phyloP scores from a whole-genome alignment of 2,888 invertebrate genomes.

The Helobdella robusta region DNA sequence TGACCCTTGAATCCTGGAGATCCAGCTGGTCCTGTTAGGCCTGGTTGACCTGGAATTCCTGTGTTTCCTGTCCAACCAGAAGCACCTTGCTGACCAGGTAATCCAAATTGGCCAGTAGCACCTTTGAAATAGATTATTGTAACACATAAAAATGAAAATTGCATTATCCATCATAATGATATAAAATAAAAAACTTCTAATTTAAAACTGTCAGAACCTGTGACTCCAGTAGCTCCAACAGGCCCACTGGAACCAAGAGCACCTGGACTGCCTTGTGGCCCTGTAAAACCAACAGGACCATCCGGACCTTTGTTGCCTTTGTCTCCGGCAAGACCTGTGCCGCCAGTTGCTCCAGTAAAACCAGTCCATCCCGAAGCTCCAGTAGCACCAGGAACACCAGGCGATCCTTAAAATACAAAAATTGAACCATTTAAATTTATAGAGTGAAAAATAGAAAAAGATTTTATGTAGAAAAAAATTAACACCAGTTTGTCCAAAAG shows the following conservation, averaged over 20 bases:
- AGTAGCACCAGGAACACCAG: neutral
- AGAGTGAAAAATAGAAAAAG: neutral
- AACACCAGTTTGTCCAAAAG: constrained; percentile 24
- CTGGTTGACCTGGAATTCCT: constrained; percentile 1
- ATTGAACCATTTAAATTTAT: constrained; percentile 4
- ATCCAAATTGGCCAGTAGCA: neutral
- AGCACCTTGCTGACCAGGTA: neutral
- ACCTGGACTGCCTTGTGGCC: constrained; percentile 26
- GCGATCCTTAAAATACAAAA: constrained; percentile 24
- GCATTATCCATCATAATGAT: too few species aligned
- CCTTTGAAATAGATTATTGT: too few species aligned
- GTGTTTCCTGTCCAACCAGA: neutral
- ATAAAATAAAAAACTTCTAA: too few species aligned
- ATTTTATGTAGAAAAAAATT: neutral
- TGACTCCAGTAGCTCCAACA: neutral
- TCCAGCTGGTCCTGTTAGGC: neutral
- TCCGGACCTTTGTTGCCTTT: constrained; percentile 13
- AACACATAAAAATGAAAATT: too few species aligned
- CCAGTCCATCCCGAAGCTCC: neutral
- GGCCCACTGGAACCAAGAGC: constrained; percentile 13
- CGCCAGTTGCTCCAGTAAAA: neutral
- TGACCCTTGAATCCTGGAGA: neutral
- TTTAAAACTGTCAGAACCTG: constrained; percentile 1
- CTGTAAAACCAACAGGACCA: constrained; percentile 23
- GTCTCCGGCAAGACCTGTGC: neutral